phyloP scores from a whole-genome alignment of 2,113 vertebrate genomes.

The Cyrtonyx montezumae region DNA sequence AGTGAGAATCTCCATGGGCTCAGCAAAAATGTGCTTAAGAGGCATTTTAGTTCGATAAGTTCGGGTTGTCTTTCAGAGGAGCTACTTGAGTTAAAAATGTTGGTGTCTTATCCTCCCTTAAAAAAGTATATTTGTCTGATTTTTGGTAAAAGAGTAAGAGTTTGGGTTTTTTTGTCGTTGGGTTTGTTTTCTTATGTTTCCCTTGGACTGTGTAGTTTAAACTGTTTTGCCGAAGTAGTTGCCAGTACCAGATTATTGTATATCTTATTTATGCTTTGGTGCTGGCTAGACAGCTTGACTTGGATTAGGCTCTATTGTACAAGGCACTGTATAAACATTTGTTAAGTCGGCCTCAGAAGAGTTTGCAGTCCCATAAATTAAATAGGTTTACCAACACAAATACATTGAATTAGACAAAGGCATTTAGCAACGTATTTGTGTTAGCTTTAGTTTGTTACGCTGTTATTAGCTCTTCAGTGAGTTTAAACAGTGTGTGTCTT shows the following conservation, averaged over 20 bases:
- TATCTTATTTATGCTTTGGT: background rate
- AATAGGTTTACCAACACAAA: background rate
- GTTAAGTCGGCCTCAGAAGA: background rate
- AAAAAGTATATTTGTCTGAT: background rate
- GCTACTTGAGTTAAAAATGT: background rate
- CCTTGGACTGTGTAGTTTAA: background rate
- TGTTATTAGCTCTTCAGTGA: background rate
- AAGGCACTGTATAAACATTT: constrained; percentile 10
- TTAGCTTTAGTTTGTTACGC: background rate
- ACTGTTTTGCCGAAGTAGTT: background rate
- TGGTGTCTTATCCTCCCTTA: background rate
- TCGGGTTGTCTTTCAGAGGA: background rate
- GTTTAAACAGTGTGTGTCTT: background rate
- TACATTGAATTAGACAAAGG: background rate
- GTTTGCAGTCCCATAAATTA: background rate
- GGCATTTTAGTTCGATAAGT: background rate
- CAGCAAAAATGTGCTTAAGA: background rate
- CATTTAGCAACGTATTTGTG: background rate
- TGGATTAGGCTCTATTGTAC: background rate
- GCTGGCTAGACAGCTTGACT: background rate
- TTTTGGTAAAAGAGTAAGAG: background rate
- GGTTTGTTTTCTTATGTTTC: background rate
- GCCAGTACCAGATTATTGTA: background rate
- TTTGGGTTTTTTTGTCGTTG: background rate
- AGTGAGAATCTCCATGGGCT: background rate